phyloP scores from a whole-genome alignment of 2,797 vertebrate genomes.

The Neomorphus geoffroyi region DNA sequence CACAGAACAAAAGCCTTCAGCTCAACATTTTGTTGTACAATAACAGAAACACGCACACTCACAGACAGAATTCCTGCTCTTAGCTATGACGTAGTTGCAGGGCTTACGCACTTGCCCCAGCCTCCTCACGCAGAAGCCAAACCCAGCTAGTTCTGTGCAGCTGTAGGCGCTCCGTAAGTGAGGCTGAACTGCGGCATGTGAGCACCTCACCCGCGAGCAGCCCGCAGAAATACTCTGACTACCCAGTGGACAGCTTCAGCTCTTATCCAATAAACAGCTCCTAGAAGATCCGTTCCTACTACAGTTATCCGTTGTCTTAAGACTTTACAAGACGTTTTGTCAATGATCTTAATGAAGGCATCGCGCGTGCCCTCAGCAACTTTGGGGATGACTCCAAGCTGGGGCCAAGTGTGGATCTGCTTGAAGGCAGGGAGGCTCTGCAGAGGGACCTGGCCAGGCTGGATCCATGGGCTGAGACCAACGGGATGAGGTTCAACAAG shows the following conservation, averaged over 20 bases:
- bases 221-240: not conserved
- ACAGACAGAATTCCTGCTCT: not conserved
- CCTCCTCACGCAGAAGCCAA: too few species aligned
- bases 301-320: not conserved
- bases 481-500: too few species aligned
- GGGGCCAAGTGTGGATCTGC: too few species aligned
- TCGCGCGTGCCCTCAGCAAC: too few species aligned
- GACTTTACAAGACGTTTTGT: not conserved
- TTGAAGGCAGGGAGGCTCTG: too few species aligned
- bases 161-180: fast-evolving
- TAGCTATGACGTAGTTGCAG: not conserved
- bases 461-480: too few species aligned
- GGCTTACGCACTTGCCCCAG: not conserved
- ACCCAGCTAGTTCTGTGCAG: not conserved
- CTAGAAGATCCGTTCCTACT: not conserved
- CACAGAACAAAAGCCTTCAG: not conserved
- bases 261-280: not conserved
- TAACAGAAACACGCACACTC: fast-evolving
- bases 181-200: not conserved
- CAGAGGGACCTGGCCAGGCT: too few species aligned
- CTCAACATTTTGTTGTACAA: not conserved
- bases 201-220: not conserved
- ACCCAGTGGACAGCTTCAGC: not conserved
- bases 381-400: too few species aligned
- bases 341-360: too few species aligned